Conservation (phyloP, 2,888 invertebrate species). For the Papilio gigon region DNA sequence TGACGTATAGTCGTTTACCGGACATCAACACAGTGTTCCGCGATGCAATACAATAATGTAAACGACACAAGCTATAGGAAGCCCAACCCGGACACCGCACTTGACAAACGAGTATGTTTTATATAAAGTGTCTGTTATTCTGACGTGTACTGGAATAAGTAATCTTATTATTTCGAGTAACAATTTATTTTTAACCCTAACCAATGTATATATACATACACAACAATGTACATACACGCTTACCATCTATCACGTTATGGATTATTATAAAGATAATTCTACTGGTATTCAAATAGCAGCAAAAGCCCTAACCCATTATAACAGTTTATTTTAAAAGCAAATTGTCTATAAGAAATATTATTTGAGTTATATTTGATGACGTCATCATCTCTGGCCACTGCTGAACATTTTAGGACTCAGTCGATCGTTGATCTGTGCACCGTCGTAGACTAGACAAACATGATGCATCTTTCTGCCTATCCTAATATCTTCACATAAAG, state of each 20-base stretch:
- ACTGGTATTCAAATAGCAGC: neutral
- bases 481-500: too few species aligned
- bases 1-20: conserved; percentile 23
- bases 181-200: neutral
- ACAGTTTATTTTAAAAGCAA: neutral
- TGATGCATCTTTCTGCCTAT: neutral
- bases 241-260: neutral
- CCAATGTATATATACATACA: neutral
- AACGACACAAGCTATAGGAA: conserved; percentile 22
- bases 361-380: neutral
- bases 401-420: neutral
- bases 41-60: conserved; percentile 34
- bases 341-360: neutral
- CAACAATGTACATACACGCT: neutral
- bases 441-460: neutral
- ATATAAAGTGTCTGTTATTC: neutral
- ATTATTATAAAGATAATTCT: neutral
- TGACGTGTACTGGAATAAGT: neutral
- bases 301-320: neutral
- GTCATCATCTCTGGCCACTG: neutral
- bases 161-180: neutral
- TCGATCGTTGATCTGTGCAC: too few species aligned
- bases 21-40: conserved; percentile 27
- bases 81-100: conserved; percentile 15
- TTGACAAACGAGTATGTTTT: conserved; percentile 1